A percentile compares a stretch with the other conserved stretches of the same genome.
Evolutionary conservation across 2,888 invertebrate species (phyloP).

Genomic region (Papilio gigon): DNA sequence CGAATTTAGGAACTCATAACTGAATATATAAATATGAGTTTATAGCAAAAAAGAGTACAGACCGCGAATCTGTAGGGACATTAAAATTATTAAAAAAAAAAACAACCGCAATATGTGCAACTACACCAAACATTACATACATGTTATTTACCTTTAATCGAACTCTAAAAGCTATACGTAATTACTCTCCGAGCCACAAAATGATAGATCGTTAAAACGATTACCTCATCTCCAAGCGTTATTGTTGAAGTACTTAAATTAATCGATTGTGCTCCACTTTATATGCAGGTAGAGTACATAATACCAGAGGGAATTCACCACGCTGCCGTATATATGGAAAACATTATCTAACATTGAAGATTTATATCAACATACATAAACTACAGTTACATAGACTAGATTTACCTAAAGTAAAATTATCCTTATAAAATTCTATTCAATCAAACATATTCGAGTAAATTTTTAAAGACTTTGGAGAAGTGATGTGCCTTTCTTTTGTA

Average conservation of each 20-base stretch:
- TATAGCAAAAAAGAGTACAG: no score
- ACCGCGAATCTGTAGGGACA: no score
- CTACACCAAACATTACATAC: no score
- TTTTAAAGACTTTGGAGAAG: no score
- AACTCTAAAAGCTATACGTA: neutral
- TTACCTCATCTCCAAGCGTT: neutral
- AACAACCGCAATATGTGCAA: no score
- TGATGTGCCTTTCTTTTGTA: no score
- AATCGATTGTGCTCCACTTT: constrained; percentile 13
- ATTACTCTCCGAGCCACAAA: neutral
- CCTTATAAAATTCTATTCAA: no score
- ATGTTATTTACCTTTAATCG: neutral
- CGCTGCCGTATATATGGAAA: constrained; percentile 1
- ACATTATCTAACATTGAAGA: constrained; percentile 3
- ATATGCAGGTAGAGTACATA: constrained; percentile 6
- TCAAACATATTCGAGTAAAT: no score
- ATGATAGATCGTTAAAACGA: constrained; percentile 2
- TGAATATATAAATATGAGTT: no score
- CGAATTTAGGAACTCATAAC: no score
- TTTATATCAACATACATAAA: neutral
- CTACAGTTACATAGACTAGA: neutral
- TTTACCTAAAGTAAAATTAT: no score
- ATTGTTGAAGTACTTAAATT: constrained; percentile 13
- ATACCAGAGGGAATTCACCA: neutral
- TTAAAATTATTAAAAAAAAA: no score